phyloP scores from a whole-genome alignment of 2,888 invertebrate genomes.

The Drosophila crucigera region DNA sequence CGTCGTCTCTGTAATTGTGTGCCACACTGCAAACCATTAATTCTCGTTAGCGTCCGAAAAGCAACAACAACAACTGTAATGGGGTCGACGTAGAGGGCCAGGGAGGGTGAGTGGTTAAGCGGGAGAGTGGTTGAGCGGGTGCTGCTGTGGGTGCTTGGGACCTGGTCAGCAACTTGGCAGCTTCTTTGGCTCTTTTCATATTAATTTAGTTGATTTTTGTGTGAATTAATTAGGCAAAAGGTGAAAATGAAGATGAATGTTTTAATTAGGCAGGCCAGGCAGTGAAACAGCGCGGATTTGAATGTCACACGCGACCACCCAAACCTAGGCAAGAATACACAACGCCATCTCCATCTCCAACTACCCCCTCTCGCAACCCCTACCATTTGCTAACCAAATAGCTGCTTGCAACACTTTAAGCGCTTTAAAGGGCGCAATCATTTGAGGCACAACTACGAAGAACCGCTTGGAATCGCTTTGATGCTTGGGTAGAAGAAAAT shows the following conservation, averaged over 20 bases:
- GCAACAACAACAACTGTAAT: conserved; percentile 41
- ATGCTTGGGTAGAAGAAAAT: conserved; percentile 59
- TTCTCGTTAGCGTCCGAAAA: conserved; percentile 81
- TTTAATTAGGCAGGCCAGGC: conserved; percentile 81
- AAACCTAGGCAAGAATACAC: neutral
- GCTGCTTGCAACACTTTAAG: conserved; percentile 57
- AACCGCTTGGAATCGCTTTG: neutral
- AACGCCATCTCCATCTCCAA: neutral
- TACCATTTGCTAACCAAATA: neutral
- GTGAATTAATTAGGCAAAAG: conserved; percentile 85
- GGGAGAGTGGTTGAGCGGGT: neutral
- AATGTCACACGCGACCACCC: conserved; percentile 57
- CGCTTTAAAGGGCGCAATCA: conserved; percentile 59
- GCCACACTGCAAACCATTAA: conserved; percentile 84
- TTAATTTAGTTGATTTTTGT: conserved; percentile 84
- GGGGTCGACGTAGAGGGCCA: conserved; percentile 21
- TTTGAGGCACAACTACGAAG: conserved; percentile 15
- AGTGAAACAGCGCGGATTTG: conserved; percentile 59
- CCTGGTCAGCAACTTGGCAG: conserved; percentile 72
- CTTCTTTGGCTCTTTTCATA: conserved; percentile 81
- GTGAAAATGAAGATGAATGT: conserved; percentile 85
- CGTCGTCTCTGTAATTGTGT: conserved; percentile 80
- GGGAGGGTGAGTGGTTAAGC: neutral
- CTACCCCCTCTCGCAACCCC: neutral
- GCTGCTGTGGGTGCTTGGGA: conserved; percentile 15